Conservation (phyloP, 1,140 invertebrate genomes). For the Bicyclus anynana region DNA sequence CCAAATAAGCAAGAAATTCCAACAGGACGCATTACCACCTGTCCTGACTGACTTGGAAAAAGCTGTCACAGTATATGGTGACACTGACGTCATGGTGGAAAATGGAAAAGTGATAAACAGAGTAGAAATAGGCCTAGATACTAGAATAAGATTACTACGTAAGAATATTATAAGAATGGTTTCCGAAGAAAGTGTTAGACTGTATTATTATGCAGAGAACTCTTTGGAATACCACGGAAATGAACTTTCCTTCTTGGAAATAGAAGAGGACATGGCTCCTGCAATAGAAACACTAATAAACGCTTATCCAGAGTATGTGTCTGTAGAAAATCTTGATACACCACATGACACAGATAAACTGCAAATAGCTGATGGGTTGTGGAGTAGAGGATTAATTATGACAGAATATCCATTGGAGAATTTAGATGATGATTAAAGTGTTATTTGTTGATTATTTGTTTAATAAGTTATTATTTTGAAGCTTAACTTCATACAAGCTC, state of each 20-base stretch:
- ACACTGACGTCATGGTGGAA: slow-evolving; percentile 82
- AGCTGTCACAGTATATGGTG: slow-evolving; percentile 81
- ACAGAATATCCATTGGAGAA: slow-evolving; percentile 63
- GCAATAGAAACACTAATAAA: slow-evolving; percentile 85
- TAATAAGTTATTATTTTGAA: no score
- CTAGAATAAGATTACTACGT: slow-evolving; percentile 83
- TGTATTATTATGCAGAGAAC: slow-evolving; percentile 92
- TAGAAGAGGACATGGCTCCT: slow-evolving; percentile 81
- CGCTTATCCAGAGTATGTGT: slow-evolving; percentile 86
- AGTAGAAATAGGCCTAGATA: slow-evolving; percentile 83
- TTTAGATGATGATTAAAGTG: slow-evolving; percentile 55
- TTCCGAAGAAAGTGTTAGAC: slow-evolving; percentile 78
- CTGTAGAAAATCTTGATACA: slow-evolving; percentile 84
- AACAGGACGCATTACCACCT: slow-evolving; percentile 93
- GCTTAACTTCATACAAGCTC: not conserved
- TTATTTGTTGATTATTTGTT: not conserved
- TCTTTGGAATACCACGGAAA: slow-evolving; percentile 89
- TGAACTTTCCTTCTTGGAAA: slow-evolving; percentile 87
- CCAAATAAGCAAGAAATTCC: slow-evolving; percentile 88
- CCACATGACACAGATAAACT: slow-evolving; percentile 80
- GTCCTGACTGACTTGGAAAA: slow-evolving; percentile 82
- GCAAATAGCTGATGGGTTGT: slow-evolving; percentile 60
- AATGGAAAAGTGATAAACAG: slow-evolving; percentile 80
- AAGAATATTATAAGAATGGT: slow-evolving; percentile 86
- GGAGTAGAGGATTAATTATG: slow-evolving; percentile 61